Conservation (phyloP, 2,888 invertebrate genomes). For the Empis stercorea region DNA sequence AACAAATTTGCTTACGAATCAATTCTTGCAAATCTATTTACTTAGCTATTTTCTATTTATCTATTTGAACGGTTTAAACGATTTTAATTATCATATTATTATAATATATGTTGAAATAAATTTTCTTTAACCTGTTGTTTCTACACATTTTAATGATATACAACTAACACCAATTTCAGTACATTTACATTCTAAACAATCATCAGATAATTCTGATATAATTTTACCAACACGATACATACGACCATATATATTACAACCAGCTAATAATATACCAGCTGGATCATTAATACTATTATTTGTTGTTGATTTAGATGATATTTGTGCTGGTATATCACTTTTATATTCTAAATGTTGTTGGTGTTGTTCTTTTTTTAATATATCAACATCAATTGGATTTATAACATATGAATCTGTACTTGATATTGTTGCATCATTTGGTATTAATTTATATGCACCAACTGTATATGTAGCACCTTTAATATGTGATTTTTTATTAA, state of each 20-base stretch:
- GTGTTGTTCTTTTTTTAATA: conserved; percentile 6
- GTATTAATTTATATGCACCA: conserved; percentile 9
- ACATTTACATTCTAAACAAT: conserved; percentile 75
- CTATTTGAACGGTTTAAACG: too few species aligned
- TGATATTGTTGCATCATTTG: conserved; percentile 10
- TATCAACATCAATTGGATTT: conserved; percentile 13
- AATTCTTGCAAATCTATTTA: too few species aligned
- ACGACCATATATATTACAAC: conserved; percentile 80
- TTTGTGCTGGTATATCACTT: conserved; percentile 9
- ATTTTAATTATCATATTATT: too few species aligned
- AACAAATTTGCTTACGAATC: too few species aligned
- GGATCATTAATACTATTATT: conserved; percentile 24
- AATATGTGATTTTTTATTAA: background rate
- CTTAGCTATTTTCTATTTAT: too few species aligned
- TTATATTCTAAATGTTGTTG: conserved; percentile 7
- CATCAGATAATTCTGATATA: conserved; percentile 67
- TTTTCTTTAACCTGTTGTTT: background rate
- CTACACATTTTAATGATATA: conserved; percentile 46
- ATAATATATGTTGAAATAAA: too few species aligned
- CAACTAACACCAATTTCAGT: conserved; percentile 79
- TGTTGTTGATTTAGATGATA: conserved; percentile 13
- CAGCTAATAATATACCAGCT: conserved; percentile 55
- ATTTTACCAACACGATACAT: conserved; percentile 76
- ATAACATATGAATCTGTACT: conserved; percentile 12
- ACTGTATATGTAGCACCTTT: background rate